Evolutionary conservation across 1,140 invertebrate genomes (phyloP), one percentile per base, ranked within the genome.

Genomic region (Nixonia krombeini): DNA sequence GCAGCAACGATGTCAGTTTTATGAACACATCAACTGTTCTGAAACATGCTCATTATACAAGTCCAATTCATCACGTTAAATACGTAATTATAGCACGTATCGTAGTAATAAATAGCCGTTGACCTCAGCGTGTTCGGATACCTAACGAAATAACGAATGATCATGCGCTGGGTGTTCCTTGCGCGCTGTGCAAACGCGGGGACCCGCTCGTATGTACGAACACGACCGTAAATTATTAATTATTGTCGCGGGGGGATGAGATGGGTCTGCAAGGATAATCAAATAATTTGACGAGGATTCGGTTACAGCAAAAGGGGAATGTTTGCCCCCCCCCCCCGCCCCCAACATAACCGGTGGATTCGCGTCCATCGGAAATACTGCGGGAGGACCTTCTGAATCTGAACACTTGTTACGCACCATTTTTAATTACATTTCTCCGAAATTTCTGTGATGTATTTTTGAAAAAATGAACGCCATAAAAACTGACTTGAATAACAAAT

Each of bases 261-360:
- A 51, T 55, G 46, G 37, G 46, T 37, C 37, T 55, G 62, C 44
- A 44, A 51, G 56, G 62, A 70, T 74, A 74, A 74, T 74, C 66
- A 70, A 74, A 72, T 72, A 70, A 74, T 70, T 74, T 74, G 73
- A 66, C 56, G 65, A 66, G 70, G 73, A 72, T 74, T 74, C 57
- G 58, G 72, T 74, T 74, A 63, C 72, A 47, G 44, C 35, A 55
- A 51, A 37, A 44, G 49, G 52, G 59, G 69, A 52, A 71, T 63
- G n/a, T n/a, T n/a, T n/a, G n/a, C n/a, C n/a, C n/a, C n/a, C n/a
- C n/a, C n/a, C n/a, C n/a, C n/a, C n/a, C n/a, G n/a, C n/a, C n/a
- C n/a, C n/a, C n/a, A n/a, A n/a, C n/a, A n/a, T n/a, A n/a, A n/a
- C n/a, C n/a, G n/a, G n/a, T n/a, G n/a, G n/a, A n/a, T n/a, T n/a